phyloP scores from a whole-genome alignment of 2,113 vertebrate genomes.

The Clarias magur region DNA sequence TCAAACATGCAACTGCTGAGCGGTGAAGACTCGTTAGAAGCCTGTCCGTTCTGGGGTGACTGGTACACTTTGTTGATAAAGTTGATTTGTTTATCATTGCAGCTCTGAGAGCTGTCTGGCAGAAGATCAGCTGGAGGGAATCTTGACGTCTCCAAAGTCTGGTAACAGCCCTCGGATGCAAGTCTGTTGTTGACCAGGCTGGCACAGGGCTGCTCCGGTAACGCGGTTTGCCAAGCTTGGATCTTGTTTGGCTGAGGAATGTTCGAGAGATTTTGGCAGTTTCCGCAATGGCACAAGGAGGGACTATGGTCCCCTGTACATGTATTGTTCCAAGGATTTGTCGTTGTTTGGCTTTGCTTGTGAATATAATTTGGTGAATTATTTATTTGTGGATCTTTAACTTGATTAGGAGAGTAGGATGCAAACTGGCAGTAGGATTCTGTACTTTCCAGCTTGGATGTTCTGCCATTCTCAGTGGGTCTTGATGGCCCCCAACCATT shows the following conservation, averaged over 20 bases:
- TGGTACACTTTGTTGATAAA: constrained; percentile 28
- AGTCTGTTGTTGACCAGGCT: constrained; percentile 19
- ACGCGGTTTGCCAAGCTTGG: constrained; percentile 11
- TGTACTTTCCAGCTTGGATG: background rate
- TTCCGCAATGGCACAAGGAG: background rate
- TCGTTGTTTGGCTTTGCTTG: background rate
- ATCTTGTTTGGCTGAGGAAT: background rate
- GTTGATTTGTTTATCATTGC: constrained; percentile 51
- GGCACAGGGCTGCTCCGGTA: background rate
- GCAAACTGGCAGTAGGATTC: constrained; percentile 11
- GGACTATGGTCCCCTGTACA: constrained; percentile 9
- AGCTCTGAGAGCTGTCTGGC: background rate
- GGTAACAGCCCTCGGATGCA: background rate
- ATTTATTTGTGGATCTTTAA: background rate
- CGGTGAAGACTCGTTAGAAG: background rate
- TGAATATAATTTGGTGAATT: constrained; percentile 30
- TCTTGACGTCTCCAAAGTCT: background rate
- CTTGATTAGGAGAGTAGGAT: background rate
- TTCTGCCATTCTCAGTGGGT: constrained; percentile 3
- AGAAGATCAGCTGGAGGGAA: background rate
- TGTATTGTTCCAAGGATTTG: background rate
- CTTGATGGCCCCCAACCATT: background rate
- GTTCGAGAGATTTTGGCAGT: background rate
- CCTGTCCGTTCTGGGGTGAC: background rate
- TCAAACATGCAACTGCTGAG: constrained; percentile 58